Conservation (phyloP, 2,113 vertebrate genomes). For the Vicugna pacos region DNA sequence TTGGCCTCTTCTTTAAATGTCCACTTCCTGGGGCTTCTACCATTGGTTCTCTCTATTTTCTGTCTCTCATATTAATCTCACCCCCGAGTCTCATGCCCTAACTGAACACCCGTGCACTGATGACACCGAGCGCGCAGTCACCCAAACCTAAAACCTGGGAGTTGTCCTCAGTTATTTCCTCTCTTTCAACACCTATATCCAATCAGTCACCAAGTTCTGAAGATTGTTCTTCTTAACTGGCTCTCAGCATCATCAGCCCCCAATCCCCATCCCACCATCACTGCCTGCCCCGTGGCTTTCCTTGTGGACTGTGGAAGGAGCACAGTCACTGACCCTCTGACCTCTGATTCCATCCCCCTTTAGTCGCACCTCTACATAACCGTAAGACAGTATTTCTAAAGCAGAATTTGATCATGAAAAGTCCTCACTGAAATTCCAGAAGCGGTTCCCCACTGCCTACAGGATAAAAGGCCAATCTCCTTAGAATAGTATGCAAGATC, state of each 20-base stretch:
- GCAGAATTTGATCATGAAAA: background rate
- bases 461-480: conserved; percentile 23
- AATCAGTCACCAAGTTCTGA: background rate
- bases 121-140: background rate
- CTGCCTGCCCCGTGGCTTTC: background rate
- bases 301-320: background rate
- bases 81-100: background rate
- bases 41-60: background rate
- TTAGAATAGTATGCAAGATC: background rate
- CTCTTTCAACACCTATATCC: background rate
- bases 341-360: background rate
- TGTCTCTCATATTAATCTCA: background rate
- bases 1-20: background rate
- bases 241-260: background rate
- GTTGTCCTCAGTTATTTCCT: background rate
- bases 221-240: background rate
- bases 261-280: background rate
- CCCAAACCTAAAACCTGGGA: background rate
- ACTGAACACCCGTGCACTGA: background rate
- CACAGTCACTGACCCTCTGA: background rate
- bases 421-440: conserved; percentile 15
- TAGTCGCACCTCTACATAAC: background rate
- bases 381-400: background rate
- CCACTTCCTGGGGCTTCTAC: background rate
- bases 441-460: background rate